A percentile compares a stretch with the other conserved stretches of the same genome.
These are phyloP conservation scores for Seriola dumerili DNA, from an alignment of 2,113 vertebrate genomes.

Conservation along the genomic window DNA sequence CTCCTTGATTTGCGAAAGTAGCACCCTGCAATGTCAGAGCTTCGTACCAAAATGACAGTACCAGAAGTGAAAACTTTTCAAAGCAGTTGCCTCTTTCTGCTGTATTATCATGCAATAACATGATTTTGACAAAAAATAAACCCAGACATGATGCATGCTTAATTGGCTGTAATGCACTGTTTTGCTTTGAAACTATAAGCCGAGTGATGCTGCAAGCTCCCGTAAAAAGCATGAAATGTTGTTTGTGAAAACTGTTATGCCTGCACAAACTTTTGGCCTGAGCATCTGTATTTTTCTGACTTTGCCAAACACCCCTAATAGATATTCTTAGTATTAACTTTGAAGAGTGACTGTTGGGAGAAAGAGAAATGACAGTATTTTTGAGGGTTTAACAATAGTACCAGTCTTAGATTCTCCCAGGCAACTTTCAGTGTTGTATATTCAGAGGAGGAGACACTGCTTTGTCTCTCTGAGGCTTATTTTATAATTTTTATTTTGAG, in stretches of 20 bases:
- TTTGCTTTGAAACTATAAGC: conserved; percentile 43
- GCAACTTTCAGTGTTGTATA: neutral
- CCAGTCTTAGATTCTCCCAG: neutral
- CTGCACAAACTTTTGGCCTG: neutral
- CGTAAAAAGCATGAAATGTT: conserved; percentile 27
- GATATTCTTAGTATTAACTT: conserved; percentile 14
- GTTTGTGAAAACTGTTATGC: conserved; percentile 6
- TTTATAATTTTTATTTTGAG: conserved; percentile 26
- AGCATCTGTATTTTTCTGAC: conserved; percentile 11
- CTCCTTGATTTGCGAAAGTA: neutral
- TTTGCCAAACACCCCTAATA: conserved; percentile 15
- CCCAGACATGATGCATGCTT: neutral
- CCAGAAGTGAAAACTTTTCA: neutral
- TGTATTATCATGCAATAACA: neutral
- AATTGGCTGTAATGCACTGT: conserved; percentile 11
- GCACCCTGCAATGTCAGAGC: neutral
- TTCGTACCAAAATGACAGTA: neutral
- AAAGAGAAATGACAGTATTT: conserved; percentile 12
- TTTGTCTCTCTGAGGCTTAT: conserved; percentile 20
- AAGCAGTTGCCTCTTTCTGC: conserved; percentile 6
- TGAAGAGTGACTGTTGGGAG: conserved; percentile 22
- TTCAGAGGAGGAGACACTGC: neutral
- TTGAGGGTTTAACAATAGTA: conserved; percentile 14
- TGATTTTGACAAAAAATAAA: conserved; percentile 21
- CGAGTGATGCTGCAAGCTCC: conserved; percentile 25